phyloP scores from a whole-genome alignment of 1,140 invertebrate genomes.

The Pissodes strobi region DNA sequence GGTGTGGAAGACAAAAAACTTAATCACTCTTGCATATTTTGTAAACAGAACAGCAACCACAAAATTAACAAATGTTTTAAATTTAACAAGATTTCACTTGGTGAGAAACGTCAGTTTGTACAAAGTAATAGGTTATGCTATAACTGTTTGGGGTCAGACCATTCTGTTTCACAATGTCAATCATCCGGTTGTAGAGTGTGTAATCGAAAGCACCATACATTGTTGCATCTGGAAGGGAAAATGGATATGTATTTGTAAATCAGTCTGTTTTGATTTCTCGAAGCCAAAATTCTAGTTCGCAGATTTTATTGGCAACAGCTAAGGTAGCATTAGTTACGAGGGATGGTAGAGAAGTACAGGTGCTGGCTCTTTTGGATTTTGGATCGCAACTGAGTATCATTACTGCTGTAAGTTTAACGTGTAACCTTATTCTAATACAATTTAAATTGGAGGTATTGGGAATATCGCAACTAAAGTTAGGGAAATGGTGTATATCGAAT shows the following conservation, averaged over 20 bases:
- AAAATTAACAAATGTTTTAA: neutral
- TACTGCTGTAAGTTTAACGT: neutral
- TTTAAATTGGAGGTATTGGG: neutral
- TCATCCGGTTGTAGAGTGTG: neutral
- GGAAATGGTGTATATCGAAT: neutral
- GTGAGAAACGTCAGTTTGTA: neutral
- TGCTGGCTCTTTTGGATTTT: neutral
- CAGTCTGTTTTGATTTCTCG: neutral
- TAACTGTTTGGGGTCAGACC: constrained; percentile 30
- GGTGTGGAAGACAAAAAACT: too few relatives aligned
- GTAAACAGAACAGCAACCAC: too few relatives aligned
- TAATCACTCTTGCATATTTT: too few relatives aligned
- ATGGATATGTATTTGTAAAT: too few relatives aligned
- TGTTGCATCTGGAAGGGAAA: too few relatives aligned
- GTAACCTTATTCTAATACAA: neutral
- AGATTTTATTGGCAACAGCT: neutral
- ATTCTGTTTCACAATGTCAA: neutral
- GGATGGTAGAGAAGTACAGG: neutral
- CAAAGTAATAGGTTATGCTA: neutral
- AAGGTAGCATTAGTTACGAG: neutral
- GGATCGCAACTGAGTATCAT: neutral
- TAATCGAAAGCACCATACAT: neutral
- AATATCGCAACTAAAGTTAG: neutral
- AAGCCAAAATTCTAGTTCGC: neutral
- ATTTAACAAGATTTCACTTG: neutral